Percentiles rank a stretch among this genome's conserved stretches.
Evolutionary conservation across 64 coral and sea anemone genomes (phyloP).

Genomic region (Stylophora pistillata): DNA sequence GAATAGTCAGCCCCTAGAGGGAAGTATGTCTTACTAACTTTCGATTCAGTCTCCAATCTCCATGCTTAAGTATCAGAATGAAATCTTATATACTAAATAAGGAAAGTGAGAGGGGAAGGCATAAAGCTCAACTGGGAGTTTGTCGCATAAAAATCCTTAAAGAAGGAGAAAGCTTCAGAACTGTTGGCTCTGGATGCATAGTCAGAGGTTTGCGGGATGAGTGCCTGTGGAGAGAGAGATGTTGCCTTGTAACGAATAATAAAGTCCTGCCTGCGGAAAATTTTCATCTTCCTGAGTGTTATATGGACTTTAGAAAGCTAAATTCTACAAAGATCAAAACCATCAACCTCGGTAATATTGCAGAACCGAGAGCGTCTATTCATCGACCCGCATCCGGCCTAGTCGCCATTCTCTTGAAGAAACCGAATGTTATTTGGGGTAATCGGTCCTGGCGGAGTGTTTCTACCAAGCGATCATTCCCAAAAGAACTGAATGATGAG

Average conservation of each 20-base stretch:
- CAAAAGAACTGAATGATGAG: too few species aligned
- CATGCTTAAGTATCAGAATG: too few species aligned
- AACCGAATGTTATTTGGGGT: too few species aligned
- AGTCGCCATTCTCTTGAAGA: background rate
- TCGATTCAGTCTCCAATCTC: too few species aligned
- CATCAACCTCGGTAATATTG: background rate
- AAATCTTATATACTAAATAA: too few species aligned
- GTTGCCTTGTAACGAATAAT: background rate
- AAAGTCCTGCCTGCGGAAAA: background rate
- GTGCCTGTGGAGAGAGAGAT: background rate
- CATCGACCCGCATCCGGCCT: background rate
- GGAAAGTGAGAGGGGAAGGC: background rate
- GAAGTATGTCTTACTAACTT: too few species aligned
- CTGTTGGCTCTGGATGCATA: background rate
- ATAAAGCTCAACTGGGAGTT: background rate
- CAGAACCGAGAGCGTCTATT: background rate
- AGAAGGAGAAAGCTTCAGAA: background rate
- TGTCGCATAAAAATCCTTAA: background rate
- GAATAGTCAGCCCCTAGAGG: too few species aligned
- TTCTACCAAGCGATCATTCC: too few species aligned
- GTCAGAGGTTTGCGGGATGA: background rate
- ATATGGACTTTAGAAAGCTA: background rate
- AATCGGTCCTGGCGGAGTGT: too few species aligned
- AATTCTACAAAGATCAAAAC: background rate
- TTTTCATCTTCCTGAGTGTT: background rate